Base-by-base conservation (phyloP, 2,888 invertebrate genomes). In the Cerastis leucographa region DNA sequence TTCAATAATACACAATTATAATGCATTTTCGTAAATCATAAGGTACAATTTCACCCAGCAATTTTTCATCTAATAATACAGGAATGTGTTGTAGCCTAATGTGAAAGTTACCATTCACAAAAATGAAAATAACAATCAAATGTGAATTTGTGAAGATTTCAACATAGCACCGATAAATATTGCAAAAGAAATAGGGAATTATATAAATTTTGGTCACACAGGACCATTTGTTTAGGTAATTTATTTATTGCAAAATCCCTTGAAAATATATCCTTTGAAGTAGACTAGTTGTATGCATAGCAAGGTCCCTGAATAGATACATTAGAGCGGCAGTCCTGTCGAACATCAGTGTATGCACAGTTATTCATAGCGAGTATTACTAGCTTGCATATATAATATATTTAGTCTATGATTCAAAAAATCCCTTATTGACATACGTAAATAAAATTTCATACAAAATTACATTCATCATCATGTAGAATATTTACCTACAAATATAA, bases 1-100 rank as follows among this genome's bases (percentile, higher is more conserved):
- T 92, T 91, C 85, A 89, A 88, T 91, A 92, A 91, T 92, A 93
- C 90, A 92, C 91, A 92, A 90, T 90, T 85, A 89, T 89, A 89
- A 90, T 90, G 90, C 89, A 88, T 86, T 89, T 87, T 84, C 79
- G 85, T 87, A 90, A 90, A 89, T 85, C 74, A 85, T 80, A 87
- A 85, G 75, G 85, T 88, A 87, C 84, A 83, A 61, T 61, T 61
- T 87, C 86, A 89, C 86, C 81, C 90, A 87, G 86, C 85, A 90
- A 89, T 89, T 89, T 89, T 88, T 86, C 81, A 83, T 86, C 85
- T 87, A 87, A 86, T 84, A 86, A 89, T 90, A 90, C 88, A 90
- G 92, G 92, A 93, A 93, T 93, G 93, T 93, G 89, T 89, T 84
- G 80, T 90, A 92, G 81, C 82, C 88, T 90, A 90, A 85, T 62